Evolutionary conservation across 2,888 invertebrate genomes (phyloP).

Genomic region (Diarsia rubi): DNA sequence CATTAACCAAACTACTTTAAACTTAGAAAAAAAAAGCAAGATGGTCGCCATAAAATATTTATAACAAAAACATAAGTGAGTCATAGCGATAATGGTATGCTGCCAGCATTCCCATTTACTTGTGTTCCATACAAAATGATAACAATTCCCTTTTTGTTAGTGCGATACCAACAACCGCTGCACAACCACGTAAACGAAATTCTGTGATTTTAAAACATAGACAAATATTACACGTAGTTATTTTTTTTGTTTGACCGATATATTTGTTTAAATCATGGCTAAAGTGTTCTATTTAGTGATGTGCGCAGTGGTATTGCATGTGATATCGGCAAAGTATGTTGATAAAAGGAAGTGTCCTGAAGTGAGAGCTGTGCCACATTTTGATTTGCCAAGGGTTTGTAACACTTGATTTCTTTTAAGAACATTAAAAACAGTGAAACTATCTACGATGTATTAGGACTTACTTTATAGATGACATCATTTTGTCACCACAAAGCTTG

Average conservation of each 20-base stretch:
- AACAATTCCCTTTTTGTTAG: slow-evolving; percentile 88
- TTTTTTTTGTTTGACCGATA: not conserved
- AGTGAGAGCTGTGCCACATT: slow-evolving; percentile 95
- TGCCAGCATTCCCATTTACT: slow-evolving; percentile 84
- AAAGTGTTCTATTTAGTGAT: slow-evolving; percentile 67
- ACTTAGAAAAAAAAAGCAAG: slow-evolving; percentile 57
- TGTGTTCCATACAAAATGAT: slow-evolving; percentile 88
- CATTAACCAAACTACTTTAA: slow-evolving; percentile 34
- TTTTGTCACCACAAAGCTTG: not conserved
- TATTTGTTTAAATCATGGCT: slow-evolving; percentile 68
- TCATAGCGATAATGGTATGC: slow-evolving; percentile 87
- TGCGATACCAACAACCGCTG: slow-evolving; percentile 78
- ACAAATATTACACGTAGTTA: not conserved
- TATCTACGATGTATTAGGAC: not conserved
- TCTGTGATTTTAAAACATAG: slow-evolving; percentile 21
- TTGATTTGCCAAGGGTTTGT: slow-evolving; percentile 93
- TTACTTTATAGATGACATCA: slow-evolving; percentile 21
- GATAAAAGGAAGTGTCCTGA: slow-evolving; percentile 94
- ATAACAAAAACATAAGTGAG: slow-evolving; percentile 70
- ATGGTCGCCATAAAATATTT: slow-evolving; percentile 66
- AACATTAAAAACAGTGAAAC: not conserved
- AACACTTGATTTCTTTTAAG: not conserved
- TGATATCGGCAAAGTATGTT: slow-evolving; percentile 77
- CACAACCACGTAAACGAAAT: slow-evolving; percentile 76
- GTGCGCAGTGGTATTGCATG: slow-evolving; percentile 66